Base-by-base conservation (phyloP, 2,113 vertebrate species). In the Abramis brama region DNA sequence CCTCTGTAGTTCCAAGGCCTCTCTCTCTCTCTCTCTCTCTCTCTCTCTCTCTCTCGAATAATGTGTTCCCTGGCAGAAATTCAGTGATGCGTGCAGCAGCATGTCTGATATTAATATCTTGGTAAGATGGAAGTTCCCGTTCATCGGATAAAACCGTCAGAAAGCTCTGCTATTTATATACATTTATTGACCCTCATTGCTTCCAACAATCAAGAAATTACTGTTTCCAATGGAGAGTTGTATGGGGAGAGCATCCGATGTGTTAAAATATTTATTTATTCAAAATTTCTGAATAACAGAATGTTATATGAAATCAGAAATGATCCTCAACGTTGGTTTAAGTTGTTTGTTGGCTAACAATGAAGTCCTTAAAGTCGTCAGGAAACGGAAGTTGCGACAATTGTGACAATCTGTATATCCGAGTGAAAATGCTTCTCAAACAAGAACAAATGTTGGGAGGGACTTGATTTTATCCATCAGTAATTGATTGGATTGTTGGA, bases 41-140 rank as follows among this genome's bases (percentile, higher is more conserved):
- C 83, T 47, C 71, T 43, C 83, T 57, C 84, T 47, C 52, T 62
- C 68, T 76, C 57, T 66, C 12, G 45, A 21, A 85, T 71, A 57
- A 71, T 79, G 64, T 83, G 86, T 87, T 87, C 43, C 73, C 86
- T 82, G 85, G 85, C 85, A 82, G 70, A 82, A 66, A 30, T 39
- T 43, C 80, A 78, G 60, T 68, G 59, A 62, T 30, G 62, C 86
- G 27, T 82, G 86, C 21, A 59, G 60, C 27, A 70, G 73, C 71
- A 66, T 83, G 86, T 73, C 68, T 36, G 75, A 84, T 71, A 84
- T 83, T 71, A 79, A 87, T 87, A 87, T 84, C 82, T 27, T 52
- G 11, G 43, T 50, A 78, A 70, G 60, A 77, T 83, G 80, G 86
- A 87, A 87, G 86, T 83, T 82, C 73, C 86, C 73, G 45, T 50